Evolutionary conservation across 2,113 vertebrate genomes (phyloP), one percentile per base, ranked within the genome.

Genomic region (Baryphthengus martii): DNA sequence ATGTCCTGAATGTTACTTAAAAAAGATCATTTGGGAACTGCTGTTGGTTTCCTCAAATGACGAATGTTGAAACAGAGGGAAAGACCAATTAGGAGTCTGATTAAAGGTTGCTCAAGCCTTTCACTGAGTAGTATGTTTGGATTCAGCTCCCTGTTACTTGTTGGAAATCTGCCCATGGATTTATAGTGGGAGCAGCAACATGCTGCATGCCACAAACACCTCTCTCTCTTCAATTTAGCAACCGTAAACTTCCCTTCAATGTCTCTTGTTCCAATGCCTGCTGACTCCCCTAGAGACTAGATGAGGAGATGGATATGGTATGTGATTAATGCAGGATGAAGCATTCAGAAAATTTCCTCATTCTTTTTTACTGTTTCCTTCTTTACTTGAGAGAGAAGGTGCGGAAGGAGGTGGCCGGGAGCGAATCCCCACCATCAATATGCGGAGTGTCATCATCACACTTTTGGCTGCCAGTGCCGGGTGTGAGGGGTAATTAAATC

Each of bases 101-200:
- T 94, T 95, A 94, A 96, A 95, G 82, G 95, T 77, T 96, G 90
- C 68, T 93, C 63, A 88, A 90, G 88, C 80, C 83, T 88, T 96
- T 94, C 83, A 92, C 83, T 56, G 88, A 85, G 50, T 74, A 47
- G 59, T 44, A n/a, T 31, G 71, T 92, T 90, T 85, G 86, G 70
- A 92, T 92, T 94, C 49, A 6, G 73, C 83, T 93, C 80, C 76
- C 70, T 75, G 23, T 93, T 93, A 86, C 88, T 95, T 80, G 53
- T 44, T 90, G 95, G 92, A 93, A 94, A 84, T 61, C 65, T 92
- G 90, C 90, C 96, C 58, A 5, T 84, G 73, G 72, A 81, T 95
- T 95, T 89, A 81, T 71, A 72, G 90, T 40, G 61, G 76, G 76
- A 95, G 66, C 92, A 95, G 85, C 61, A 86, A 74, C 56, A 68